Base-by-base conservation (phyloP, 2,888 invertebrate species). In the Leptinotarsa haldemani region DNA sequence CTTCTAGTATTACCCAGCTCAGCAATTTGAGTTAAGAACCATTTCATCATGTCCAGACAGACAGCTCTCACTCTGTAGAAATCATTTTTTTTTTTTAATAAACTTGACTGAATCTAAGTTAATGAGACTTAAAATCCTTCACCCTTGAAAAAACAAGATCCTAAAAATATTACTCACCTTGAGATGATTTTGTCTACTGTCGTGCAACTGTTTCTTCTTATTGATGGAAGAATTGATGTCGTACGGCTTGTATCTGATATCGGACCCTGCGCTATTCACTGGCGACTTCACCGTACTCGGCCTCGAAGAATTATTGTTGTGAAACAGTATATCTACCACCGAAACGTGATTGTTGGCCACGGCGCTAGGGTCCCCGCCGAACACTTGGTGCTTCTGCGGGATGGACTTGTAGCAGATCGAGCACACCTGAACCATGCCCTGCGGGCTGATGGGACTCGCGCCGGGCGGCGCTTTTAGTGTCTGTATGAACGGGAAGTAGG, bases 361-460 rank as follows among this genome's bases (percentile, higher is more conserved):
- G 16, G 80, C 78, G 53, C 65, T 68, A 5, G 79, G 81, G 76
- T 85, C 85, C 50, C 85, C 86, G 70, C 93, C 91, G 86, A 92
- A 93, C 82, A 92, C 91, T 76, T 82, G 69, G 85, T 94, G 93
- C 87, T 94, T 93, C 86, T 92, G 92, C 71, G 93, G 94, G 79
- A 95, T 93, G 77, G 91, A 91, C 88, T 95, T 95, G 88, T 95
- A 94, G 89, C 97, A 97, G 82, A 93, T 91, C 83, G 94, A 93
- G 88, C 95, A 95, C 83, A 96, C 95, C 89, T 95, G 94, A 80
- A 95, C 95, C 93, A 95, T 94, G 88, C 95, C 97, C 89, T 96
- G 94, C 74, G 95, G 94, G 88, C 95, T 95, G 82, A 97, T 94
- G 53, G 96, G 95, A 88, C 95, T 94, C 83, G 97, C 94, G 83